These are phyloP conservation scores for Proisotoma minuta DNA, from an alignment of 2,888 invertebrate species.

Conservation along the genomic window DNA sequence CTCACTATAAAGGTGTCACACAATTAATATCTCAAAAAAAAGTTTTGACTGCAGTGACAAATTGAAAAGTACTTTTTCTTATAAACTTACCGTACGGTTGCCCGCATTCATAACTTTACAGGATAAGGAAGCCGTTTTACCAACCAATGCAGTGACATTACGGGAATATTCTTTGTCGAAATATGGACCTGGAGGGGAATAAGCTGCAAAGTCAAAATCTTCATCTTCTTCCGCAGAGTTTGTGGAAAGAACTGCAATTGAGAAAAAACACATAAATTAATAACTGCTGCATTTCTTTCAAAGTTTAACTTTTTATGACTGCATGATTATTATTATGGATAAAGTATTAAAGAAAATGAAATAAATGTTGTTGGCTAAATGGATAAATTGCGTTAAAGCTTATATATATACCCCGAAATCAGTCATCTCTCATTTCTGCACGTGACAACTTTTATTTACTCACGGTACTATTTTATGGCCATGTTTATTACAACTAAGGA, in stretches of 20 bases:
- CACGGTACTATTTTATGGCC: too few relatives aligned
- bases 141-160: constrained; percentile 74
- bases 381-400: too few relatives aligned
- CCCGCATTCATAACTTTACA: constrained; percentile 74
- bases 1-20: not conserved
- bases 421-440: too few relatives aligned
- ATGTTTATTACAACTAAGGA: too few relatives aligned
- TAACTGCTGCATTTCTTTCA: not conserved
- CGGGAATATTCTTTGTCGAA: constrained; percentile 59
- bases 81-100: constrained; percentile 74
- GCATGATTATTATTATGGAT: too few relatives aligned
- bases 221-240: constrained; percentile 47
- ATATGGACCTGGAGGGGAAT: constrained; percentile 46
- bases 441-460: too few relatives aligned
- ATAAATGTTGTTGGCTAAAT: too few relatives aligned
- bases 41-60: not conserved
- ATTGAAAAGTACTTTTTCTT: not conserved
- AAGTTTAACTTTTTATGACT: not conserved
- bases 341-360: too few relatives aligned
- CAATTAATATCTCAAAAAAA: not conserved
- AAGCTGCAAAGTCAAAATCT: constrained; percentile 46
- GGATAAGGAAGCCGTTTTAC: constrained; percentile 75
- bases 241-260: constrained; percentile 41
- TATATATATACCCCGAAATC: too few relatives aligned
- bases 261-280: not conserved